A percentile compares a stretch with the other conserved stretches of the same genome.
phyloP scores from a whole-genome alignment of 1,140 invertebrate genomes.

The Pseudomyrmex pallidus region DNA sequence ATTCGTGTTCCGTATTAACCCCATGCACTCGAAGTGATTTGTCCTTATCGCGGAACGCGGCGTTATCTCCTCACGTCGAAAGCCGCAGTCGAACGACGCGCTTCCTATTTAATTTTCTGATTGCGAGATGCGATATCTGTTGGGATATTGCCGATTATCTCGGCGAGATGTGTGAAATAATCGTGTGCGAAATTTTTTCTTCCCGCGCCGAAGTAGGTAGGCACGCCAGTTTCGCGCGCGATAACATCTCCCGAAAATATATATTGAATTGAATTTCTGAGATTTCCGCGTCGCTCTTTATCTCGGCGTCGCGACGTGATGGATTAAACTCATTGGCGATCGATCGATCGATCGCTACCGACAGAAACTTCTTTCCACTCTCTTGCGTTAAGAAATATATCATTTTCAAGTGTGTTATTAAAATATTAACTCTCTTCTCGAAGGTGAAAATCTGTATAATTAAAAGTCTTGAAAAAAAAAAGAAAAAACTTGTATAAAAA shows the following conservation, averaged over 20 bases:
- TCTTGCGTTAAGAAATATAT: too few species aligned
- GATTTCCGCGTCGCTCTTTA: too few species aligned
- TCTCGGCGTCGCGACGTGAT: too few species aligned
- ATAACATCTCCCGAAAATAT: conserved; percentile 6
- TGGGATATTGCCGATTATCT: conserved; percentile 3
- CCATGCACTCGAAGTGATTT: conserved; percentile 28
- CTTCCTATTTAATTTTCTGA: conserved; percentile 16
- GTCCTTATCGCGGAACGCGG: conserved; percentile 22
- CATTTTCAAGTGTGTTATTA: too few species aligned
- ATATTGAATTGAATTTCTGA: too few species aligned
- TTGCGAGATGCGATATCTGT: conserved; percentile 12
- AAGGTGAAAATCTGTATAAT: too few species aligned
- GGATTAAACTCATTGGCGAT: too few species aligned
- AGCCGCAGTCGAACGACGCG: too few species aligned
- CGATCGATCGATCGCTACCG: too few species aligned
- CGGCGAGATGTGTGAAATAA: background rate
- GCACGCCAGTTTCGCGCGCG: background rate
- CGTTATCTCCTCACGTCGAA: conserved; percentile 9
- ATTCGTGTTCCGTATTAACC: conserved; percentile 34
- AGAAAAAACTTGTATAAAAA: background rate
- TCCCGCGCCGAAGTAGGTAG: background rate
- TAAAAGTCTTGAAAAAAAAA: background rate
- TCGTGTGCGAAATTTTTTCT: background rate
- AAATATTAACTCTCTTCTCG: too few species aligned
- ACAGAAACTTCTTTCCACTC: too few species aligned